Percentiles rank a stretch among this genome's conserved stretches.
These are phyloP conservation scores for Stomorhina lunata DNA, from an alignment of 2,888 invertebrate species.

Conservation along the genomic window DNA sequence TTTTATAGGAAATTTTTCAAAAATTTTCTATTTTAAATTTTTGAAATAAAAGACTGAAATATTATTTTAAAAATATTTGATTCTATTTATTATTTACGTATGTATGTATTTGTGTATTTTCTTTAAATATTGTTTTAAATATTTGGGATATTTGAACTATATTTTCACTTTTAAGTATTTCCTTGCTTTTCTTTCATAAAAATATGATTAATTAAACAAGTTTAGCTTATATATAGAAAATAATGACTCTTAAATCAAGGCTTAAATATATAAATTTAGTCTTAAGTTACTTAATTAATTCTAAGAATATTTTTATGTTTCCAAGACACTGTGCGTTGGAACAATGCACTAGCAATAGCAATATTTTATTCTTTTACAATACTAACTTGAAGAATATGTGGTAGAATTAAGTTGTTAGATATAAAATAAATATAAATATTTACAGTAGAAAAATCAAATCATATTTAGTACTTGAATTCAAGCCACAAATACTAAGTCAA, in stretches of 20 bases:
- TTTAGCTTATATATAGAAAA: too few species aligned
- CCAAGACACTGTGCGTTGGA: not conserved
- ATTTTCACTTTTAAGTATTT: too few species aligned
- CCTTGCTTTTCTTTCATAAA: too few species aligned
- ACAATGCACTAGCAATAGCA: not conserved
- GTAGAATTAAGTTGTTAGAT: not conserved
- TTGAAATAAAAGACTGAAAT: too few species aligned
- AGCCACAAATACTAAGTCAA: conserved; percentile 12
- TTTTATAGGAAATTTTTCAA: too few species aligned
- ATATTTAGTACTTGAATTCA: not conserved
- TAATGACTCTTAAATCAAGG: not conserved
- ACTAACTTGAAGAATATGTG: conserved; percentile 6
- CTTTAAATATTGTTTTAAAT: too few species aligned
- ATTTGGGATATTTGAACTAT: too few species aligned
- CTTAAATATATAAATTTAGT: not conserved
- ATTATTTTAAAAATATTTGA: too few species aligned
- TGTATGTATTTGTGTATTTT: too few species aligned
- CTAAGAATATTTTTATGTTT: not conserved
- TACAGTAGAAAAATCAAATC: not conserved
- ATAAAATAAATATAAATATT: not conserved
- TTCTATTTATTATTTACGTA: too few species aligned
- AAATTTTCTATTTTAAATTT: too few species aligned
- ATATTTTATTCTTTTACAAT: not conserved
- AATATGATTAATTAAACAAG: too few species aligned
- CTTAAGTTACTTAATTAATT: not conserved